Conservation (phyloP, 2,113 vertebrate species). For the Sylvietta virens region DNA sequence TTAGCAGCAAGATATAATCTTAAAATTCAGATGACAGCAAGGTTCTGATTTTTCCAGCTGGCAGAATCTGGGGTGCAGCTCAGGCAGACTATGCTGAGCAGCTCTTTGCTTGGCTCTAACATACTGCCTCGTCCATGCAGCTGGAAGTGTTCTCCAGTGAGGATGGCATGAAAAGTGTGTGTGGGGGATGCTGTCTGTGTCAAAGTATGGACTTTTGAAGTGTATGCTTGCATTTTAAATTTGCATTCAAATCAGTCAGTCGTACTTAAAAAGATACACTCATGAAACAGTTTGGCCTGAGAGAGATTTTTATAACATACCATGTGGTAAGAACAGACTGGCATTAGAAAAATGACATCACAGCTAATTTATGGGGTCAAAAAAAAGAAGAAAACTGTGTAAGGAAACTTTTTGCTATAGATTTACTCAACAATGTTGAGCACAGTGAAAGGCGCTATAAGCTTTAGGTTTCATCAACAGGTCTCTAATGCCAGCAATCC, state of each 20-base stretch:
- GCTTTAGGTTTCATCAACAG: not conserved
- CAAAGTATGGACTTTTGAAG: not conserved
- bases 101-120: not conserved
- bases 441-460: not conserved
- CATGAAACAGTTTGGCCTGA: not conserved
- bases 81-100: not conserved
- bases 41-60: not conserved
- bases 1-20: not conserved
- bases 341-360: not conserved
- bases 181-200: accelerated
- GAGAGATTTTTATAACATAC: not conserved
- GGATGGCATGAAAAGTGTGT: not conserved
- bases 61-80: not conserved
- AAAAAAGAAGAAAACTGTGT: not conserved
- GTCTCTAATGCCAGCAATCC: not conserved
- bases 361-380: not conserved
- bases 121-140: not conserved
- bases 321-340: not conserved
- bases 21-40: not conserved
- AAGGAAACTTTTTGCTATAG: not conserved
- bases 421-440: not conserved
- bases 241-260: not conserved
- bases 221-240: accelerated
- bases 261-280: not conserved
- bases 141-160: not conserved